A percentile compares a stretch with the other conserved stretches of the same genome.
Evolutionary conservation across 2,113 vertebrate species (phyloP).

Genomic region (Pungitius pungitius): DNA sequence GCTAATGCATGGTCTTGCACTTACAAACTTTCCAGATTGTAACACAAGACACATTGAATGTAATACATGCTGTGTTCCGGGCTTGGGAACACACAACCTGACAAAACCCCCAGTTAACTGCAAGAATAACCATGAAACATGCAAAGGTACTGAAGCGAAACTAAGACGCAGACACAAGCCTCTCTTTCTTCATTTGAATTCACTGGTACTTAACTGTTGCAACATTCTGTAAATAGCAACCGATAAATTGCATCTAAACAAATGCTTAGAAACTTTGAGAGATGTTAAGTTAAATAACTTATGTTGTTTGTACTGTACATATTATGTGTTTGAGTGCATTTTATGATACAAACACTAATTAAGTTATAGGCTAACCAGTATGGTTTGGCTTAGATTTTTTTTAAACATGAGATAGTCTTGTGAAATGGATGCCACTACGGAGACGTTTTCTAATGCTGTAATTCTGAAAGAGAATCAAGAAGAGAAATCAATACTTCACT

Average conservation of each 20-base stretch:
- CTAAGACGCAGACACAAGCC: slow-evolving; percentile 49
- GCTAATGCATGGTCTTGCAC: slow-evolving; percentile 78
- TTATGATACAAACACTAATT: slow-evolving; percentile 80
- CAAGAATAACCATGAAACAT: slow-evolving; percentile 39
- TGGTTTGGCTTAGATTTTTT: slow-evolving; percentile 72
- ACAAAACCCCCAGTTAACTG: slow-evolving; percentile 41
- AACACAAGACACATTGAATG: slow-evolving; percentile 96
- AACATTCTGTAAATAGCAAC: slow-evolving; percentile 76
- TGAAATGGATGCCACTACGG: slow-evolving; percentile 80
- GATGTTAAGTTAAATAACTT: slow-evolving; percentile 82
- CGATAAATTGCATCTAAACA: slow-evolving; percentile 67
- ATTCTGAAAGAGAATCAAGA: slow-evolving; percentile 74
- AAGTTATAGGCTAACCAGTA: slow-evolving; percentile 81
- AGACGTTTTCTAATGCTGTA: slow-evolving; percentile 82
- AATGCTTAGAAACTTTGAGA: slow-evolving; percentile 60
- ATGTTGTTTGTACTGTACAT: slow-evolving; percentile 80
- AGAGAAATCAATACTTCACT: slow-evolving; percentile 77
- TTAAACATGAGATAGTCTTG: slow-evolving; percentile 72
- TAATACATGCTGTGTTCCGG: slow-evolving; percentile 83
- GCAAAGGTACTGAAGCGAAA: slow-evolving; percentile 52
- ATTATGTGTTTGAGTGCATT: slow-evolving; percentile 76
- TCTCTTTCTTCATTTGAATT: slow-evolving; percentile 74
- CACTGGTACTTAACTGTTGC: slow-evolving; percentile 75
- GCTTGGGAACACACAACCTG: slow-evolving; percentile 57
- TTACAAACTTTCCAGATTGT: slow-evolving; percentile 88